These are phyloP conservation scores for Baccha elongata DNA, from an alignment of 2,888 invertebrate species.

Conservation along the genomic window DNA sequence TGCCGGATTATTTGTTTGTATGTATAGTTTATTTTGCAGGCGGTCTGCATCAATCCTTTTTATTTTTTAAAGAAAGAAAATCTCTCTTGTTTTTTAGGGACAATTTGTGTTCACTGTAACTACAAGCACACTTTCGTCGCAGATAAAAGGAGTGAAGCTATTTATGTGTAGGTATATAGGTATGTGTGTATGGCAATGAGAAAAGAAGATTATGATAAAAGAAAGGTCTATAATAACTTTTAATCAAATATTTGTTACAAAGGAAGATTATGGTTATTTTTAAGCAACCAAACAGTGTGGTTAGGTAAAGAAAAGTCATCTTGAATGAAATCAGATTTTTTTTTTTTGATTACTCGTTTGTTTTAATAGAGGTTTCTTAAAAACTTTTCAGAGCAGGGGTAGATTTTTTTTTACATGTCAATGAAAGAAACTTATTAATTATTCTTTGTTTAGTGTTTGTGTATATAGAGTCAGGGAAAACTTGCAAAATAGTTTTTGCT, in stretches of 20 bases:
- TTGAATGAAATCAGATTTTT: slow-evolving; percentile 14
- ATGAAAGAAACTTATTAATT: no score
- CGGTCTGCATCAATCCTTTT: slow-evolving; percentile 18
- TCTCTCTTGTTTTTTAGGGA: background rate
- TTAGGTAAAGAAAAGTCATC: slow-evolving; percentile 8
- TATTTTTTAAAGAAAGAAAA: background rate
- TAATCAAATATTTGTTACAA: slow-evolving; percentile 54
- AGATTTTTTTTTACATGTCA: background rate
- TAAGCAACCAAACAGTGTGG: slow-evolving; percentile 50
- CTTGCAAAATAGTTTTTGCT: no score
- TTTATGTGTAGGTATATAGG: slow-evolving; percentile 22
- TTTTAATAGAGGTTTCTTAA: background rate
- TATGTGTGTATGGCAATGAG: background rate
- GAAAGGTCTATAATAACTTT: slow-evolving; percentile 50
- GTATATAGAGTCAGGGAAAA: no score
- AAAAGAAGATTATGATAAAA: slow-evolving; percentile 49
- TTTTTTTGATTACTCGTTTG: slow-evolving; percentile 36
- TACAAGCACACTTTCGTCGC: slow-evolving; percentile 25
- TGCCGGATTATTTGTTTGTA: background rate
- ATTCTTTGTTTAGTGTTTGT: no score
- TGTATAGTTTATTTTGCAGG: background rate
- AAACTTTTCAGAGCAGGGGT: background rate
- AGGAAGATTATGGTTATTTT: slow-evolving; percentile 43
- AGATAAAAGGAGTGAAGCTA: no score
- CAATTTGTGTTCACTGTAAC: slow-evolving; percentile 3